These are phyloP conservation scores for Entosphenus tridentatus DNA, from an alignment of 2,113 vertebrate genomes.

Conservation along the genomic window DNA sequence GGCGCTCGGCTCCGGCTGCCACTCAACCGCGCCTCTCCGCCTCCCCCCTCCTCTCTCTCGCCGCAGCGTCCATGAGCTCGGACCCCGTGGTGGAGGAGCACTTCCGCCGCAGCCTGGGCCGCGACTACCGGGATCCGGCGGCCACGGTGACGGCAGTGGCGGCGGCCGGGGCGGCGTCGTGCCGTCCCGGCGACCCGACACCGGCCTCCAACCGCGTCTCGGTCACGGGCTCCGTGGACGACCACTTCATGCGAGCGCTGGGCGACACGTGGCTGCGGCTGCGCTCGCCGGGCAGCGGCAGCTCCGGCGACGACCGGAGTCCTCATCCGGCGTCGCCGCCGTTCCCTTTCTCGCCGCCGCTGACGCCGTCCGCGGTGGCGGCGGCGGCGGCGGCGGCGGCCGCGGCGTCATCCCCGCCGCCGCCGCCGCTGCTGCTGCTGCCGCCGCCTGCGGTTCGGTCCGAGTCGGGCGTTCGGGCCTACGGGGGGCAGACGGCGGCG, in stretches of 20 bases:
- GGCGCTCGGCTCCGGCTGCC: too few relatives aligned
- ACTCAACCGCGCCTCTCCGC: constrained; percentile 6
- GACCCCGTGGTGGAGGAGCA: constrained; percentile 35
- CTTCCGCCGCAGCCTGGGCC: constrained; percentile 33
- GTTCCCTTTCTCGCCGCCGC: too few relatives aligned
- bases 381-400: too few relatives aligned
- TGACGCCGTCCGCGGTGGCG: too few relatives aligned
- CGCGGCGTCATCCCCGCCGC: too few relatives aligned
- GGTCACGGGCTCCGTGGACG: constrained; percentile 35
- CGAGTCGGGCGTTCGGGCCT: too few relatives aligned
- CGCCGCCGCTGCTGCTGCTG: too few relatives aligned
- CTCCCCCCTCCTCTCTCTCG: not conserved
- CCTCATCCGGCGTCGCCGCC: too few relatives aligned
- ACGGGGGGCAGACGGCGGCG: too few relatives aligned
- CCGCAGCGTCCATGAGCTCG: constrained; percentile 12
- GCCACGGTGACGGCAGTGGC: not conserved
- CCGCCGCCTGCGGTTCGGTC: too few relatives aligned
- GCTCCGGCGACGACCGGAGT: too few relatives aligned
- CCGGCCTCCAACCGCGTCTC: constrained; percentile 39
- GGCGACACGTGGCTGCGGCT: constrained; percentile 38
- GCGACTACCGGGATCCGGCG: constrained; percentile 26
- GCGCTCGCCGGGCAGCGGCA: constrained; percentile 49
- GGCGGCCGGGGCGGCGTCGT: too few relatives aligned
- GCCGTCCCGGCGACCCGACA: not conserved
- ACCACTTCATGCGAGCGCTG: constrained; percentile 39